Percentiles rank a stretch among this genome's conserved stretches.
phyloP scores from a whole-genome alignment of 2,113 vertebrate genomes.

The Dicaeum eximium region DNA sequence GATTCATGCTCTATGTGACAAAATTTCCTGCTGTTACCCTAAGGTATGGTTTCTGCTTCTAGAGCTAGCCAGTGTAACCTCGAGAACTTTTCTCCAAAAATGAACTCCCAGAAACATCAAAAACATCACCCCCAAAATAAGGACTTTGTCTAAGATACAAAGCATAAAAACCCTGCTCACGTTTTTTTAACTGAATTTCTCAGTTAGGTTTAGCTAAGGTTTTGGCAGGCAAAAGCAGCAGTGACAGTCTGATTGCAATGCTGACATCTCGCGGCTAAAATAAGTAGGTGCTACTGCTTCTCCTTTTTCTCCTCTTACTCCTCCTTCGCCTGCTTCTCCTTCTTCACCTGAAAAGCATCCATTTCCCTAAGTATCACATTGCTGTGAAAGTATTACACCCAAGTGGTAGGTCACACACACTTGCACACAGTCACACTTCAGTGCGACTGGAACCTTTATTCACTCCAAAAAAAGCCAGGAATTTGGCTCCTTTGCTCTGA shows the following conservation, averaged over 20 bases:
- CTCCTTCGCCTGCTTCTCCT: not conserved
- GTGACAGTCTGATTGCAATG: not conserved
- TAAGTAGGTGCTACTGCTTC: not conserved
- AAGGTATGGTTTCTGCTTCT: not conserved
- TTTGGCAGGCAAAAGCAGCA: not conserved
- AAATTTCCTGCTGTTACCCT: not conserved
- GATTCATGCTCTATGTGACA: not conserved
- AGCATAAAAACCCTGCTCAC: not conserved
- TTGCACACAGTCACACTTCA: not conserved
- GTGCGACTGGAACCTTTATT: not conserved
- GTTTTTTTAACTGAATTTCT: not conserved
- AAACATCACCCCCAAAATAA: not conserved
- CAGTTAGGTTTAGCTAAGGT: not conserved
- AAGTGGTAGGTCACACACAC: not conserved
- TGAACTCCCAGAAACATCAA: not conserved
- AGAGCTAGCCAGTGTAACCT: not conserved
- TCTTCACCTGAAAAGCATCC: not conserved
- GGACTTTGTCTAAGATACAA: not conserved
- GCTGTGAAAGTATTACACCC: not conserved
- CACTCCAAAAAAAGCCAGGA: not conserved
- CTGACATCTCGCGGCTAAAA: conserved; percentile 39
- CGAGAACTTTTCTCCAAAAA: not conserved
- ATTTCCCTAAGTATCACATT: not conserved
- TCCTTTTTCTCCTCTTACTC: not conserved
- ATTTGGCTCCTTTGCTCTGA: not conserved